These are phyloP conservation scores for Lycaena phlaeas DNA, from an alignment of 2,888 invertebrate genomes.

Conservation along the genomic window DNA sequence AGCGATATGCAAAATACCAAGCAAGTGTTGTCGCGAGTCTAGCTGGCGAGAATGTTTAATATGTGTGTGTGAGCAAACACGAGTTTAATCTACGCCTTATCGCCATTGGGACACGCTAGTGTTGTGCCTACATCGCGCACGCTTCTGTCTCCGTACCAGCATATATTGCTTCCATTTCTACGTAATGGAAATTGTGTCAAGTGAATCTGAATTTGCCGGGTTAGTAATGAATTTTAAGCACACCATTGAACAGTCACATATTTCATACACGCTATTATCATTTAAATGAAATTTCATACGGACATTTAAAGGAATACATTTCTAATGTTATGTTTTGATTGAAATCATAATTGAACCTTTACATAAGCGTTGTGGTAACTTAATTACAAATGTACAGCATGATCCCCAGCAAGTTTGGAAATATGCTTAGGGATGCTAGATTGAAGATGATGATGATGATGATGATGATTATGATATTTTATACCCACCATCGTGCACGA, in stretches of 20 bases:
- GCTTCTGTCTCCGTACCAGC: constrained; percentile 13
- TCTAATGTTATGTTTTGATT: no score
- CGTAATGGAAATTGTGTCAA: constrained; percentile 30
- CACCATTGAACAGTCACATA: constrained; percentile 18
- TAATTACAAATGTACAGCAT: no score
- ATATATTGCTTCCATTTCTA: constrained; percentile 24
- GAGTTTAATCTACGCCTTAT: constrained; percentile 66
- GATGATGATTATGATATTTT: no score
- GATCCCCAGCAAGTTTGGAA: no score
- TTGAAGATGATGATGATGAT: no score
- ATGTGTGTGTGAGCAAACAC: constrained; percentile 62
- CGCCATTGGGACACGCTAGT: constrained; percentile 31
- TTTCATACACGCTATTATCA: constrained; percentile 9
- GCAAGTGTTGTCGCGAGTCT: constrained; percentile 47
- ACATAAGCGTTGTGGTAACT: no score
- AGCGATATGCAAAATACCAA: constrained; percentile 55
- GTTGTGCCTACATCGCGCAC: constrained; percentile 19
- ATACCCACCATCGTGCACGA: no score
- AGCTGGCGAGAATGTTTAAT: constrained; percentile 56
- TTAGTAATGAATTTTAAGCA: constrained; percentile 22
- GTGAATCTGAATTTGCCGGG: constrained; percentile 32
- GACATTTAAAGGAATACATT: no score
- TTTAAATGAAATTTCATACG: no score
- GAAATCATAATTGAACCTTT: no score
- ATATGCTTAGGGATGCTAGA: no score